Evolutionary conservation across 2,888 invertebrate genomes (phyloP).

Genomic region (Gonocerus acuteangulatus): DNA sequence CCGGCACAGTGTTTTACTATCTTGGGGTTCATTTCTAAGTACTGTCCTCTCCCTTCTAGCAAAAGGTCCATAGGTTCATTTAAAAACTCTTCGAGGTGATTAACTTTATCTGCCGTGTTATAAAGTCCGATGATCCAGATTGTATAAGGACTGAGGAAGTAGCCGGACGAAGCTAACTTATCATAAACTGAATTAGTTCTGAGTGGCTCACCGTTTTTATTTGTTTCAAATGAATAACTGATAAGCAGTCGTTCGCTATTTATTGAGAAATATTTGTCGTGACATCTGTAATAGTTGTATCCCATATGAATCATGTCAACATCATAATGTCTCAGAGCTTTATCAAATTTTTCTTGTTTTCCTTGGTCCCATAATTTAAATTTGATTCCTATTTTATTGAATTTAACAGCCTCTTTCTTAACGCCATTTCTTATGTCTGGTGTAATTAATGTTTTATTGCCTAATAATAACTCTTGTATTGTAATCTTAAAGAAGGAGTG

Average conservation of each 20-base stretch:
- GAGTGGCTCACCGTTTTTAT: not conserved
- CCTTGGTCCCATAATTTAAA: not conserved
- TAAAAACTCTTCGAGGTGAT: not conserved
- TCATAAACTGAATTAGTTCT: not conserved
- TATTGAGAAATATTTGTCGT: not conserved
- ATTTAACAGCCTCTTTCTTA: conserved; percentile 6
- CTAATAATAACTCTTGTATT: not conserved
- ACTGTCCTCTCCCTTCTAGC: not conserved
- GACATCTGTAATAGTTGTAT: not conserved
- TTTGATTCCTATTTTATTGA: conserved; percentile 4
- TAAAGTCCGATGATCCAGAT: not conserved
- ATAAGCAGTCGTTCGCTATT: not conserved
- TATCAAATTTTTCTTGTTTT: not conserved
- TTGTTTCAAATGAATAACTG: not conserved
- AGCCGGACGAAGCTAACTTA: not conserved
- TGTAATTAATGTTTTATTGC: not conserved
- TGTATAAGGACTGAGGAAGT: conserved; percentile 5
- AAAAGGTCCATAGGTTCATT: not conserved
- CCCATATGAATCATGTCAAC: not conserved
- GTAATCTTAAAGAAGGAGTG: not conserved
- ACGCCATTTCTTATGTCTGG: not conserved
- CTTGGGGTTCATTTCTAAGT: too few relatives aligned
- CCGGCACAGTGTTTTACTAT: too few relatives aligned
- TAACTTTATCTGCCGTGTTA: not conserved
- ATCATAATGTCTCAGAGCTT: not conserved